Base-by-base conservation (phyloP, 2,888 invertebrate species). In the Maniola hyperantus region DNA sequence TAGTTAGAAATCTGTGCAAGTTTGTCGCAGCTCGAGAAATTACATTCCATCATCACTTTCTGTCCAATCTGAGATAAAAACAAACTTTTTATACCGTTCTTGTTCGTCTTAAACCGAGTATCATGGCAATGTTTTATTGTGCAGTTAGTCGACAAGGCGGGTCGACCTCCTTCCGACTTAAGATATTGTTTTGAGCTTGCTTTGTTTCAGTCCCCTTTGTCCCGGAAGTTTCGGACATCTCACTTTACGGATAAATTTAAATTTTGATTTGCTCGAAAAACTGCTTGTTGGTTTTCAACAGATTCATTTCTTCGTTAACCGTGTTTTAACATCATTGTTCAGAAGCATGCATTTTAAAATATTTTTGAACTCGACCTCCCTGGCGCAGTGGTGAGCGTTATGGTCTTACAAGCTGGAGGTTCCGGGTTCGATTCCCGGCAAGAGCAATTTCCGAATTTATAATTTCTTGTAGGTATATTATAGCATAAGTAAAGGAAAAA, bases 131-230 rank as follows among this genome's bases (percentile, higher is more conserved):
- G 55, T 55, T 64, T 61, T 69, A 68, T 71, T 71, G 55, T 65
- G 65, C 65, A 67, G 63, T 69, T 65, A 67, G 63, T 61, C 65
- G 61, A 50, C 69, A 58, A 63, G 55, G 55, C 55, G 55, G 55
- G 63, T 70, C 63, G 36, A 67, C 64, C 61, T 54, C 66, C 59
- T 65, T 66, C 61, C 46, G 44, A 6, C 44, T 66, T 54, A 68
- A 67, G 66, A 64, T 64, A 66, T 66, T 67, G 62, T 71, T 69
- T 46, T 18, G 60, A 64, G 65, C 46, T 64, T 44, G 58, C 68
- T 60, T 71, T 69, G 68, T 67, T 62, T 66, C 63, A 66, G 48
- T 58, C 53, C 15, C 53, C 61, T 64, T 60, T 69, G 66, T 66
- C 39, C 36, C 36, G 55, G 18, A 55, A 20, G 44, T 55, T 36